A percentile compares a stretch with the other conserved stretches of the same genome.
Evolutionary conservation across 92 coral and sea anemone species (phyloP).

Genomic region (Meandrina meandrites): DNA sequence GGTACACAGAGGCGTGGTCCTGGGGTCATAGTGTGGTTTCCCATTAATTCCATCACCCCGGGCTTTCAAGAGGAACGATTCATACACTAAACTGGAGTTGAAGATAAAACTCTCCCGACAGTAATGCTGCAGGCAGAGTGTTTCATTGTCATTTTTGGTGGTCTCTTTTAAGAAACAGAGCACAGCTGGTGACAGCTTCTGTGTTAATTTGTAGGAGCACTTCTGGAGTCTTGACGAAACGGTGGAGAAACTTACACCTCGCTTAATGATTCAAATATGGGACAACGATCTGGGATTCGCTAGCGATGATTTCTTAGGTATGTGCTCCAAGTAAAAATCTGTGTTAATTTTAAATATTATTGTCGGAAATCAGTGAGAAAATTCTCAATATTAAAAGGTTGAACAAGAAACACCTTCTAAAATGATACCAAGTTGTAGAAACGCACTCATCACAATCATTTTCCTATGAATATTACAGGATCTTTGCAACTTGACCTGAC

Average conservation of each 20-base stretch:
- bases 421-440: no score
- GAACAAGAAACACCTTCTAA: no score
- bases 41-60: no score
- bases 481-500: slow-evolving; percentile 68
- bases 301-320: slow-evolving; percentile 91
- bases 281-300: slow-evolving; percentile 80
- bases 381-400: no score
- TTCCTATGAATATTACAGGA: slow-evolving; percentile 50
- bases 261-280: slow-evolving; percentile 89
- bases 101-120: neutral
- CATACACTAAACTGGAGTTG: no score
- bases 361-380: neutral
- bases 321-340: neutral
- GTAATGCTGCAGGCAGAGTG: neutral
- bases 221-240: slow-evolving; percentile 88
- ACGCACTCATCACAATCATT: no score
- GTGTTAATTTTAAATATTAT: neutral
- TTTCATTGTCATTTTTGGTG: neutral
- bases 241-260: slow-evolving; percentile 72
- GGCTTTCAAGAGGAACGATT: no score
- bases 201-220: slow-evolving; percentile 56
- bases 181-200: no score
- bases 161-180: neutral
- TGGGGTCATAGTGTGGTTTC: no score
- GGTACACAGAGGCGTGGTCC: no score